Conservation (phyloP, 2,113 vertebrate species). For the Ictalurus furcatus region DNA sequence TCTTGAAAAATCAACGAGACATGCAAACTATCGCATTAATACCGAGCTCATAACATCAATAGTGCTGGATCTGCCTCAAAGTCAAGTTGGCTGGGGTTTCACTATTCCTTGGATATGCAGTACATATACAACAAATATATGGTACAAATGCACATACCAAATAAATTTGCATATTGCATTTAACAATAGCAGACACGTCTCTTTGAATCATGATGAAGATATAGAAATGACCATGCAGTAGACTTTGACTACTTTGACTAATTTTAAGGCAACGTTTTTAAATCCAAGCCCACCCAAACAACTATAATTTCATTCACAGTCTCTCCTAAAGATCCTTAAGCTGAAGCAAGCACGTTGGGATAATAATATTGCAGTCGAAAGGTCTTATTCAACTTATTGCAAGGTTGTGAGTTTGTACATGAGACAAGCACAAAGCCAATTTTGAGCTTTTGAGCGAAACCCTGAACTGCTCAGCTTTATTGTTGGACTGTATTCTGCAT, state of each 20-base stretch:
- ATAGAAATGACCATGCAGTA: too few relatives aligned
- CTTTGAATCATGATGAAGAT: not conserved
- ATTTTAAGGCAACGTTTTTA: not conserved
- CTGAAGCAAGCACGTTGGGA: not conserved
- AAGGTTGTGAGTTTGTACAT: not conserved
- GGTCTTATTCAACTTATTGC: not conserved
- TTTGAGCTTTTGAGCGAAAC: not conserved
- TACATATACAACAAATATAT: not conserved
- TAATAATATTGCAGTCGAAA: not conserved
- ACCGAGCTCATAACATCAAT: not conserved
- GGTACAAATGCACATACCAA: not conserved
- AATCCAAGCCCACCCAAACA: not conserved
- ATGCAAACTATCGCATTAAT: not conserved
- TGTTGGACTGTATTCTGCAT: not conserved
- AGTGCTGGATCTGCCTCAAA: not conserved
- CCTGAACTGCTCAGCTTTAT: not conserved
- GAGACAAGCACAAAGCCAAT: not conserved
- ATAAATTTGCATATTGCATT: not conserved
- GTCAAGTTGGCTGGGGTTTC: not conserved
- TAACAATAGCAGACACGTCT: not conserved
- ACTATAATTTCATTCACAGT: not conserved
- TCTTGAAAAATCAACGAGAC: too few relatives aligned
- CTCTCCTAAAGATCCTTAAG: not conserved
- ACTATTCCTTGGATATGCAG: not conserved
- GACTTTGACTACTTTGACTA: not conserved